Percentiles rank a stretch among this genome's conserved stretches.
Conservation (phyloP, 2,797 vertebrate species). For the Lophotriccus pileatus region DNA sequence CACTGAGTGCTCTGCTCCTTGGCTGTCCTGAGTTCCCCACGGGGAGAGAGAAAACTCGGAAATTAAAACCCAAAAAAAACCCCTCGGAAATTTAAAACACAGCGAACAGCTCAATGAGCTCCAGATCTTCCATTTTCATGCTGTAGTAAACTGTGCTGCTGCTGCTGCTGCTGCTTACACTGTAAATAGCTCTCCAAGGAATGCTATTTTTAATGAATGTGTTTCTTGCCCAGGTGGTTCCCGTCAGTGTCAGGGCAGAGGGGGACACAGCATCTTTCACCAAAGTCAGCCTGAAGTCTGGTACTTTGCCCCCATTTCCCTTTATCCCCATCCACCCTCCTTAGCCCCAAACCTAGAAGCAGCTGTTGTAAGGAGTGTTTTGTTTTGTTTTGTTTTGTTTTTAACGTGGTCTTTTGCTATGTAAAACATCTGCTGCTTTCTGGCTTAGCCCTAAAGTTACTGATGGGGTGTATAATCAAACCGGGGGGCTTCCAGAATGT, state of each 20-base stretch:
- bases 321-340: not conserved
- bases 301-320: not conserved
- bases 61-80: not conserved
- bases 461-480: constrained; percentile 19
- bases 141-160: not conserved
- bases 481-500: not conserved
- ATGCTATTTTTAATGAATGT: not conserved
- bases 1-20: accelerated
- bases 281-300: not conserved
- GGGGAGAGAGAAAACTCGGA: not conserved
- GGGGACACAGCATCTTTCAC: not conserved
- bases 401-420: not conserved
- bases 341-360: not conserved
- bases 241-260: not conserved
- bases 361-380: not conserved
- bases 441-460: constrained; percentile 14
- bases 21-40: not conserved
- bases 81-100: not conserved
- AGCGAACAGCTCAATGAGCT: not conserved
- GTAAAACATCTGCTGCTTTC: constrained; percentile 34
- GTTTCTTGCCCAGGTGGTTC: not conserved
- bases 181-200: not conserved
- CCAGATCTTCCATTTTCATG: not conserved
- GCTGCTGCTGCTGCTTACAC: not conserved
- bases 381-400: not conserved